Evolutionary conservation across 2,113 vertebrate genomes (phyloP).

Genomic region (Centropristis striata): DNA sequence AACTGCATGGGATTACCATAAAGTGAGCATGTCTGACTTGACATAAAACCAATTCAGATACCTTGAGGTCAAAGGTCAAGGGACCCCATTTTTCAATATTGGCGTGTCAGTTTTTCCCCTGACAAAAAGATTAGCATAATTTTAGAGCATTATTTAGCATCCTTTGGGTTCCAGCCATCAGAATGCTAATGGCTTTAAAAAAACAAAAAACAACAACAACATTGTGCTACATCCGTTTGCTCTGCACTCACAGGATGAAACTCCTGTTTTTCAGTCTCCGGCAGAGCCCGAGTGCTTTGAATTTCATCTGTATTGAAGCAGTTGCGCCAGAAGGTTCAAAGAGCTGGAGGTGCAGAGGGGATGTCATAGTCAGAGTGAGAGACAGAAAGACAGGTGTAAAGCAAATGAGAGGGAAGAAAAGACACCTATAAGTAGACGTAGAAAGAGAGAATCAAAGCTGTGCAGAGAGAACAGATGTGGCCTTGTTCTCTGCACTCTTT

Average conservation of each 20-base stretch:
- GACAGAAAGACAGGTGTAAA: conserved; percentile 2
- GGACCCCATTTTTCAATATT: no score
- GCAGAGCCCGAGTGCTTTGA: background rate
- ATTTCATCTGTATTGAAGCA: background rate
- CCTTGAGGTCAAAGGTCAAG: no score
- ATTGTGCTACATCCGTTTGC: no score
- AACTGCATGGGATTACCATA: no score
- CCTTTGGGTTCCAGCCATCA: no score
- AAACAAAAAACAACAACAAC: no score
- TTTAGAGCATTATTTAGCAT: no score
- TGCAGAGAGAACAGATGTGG: conserved; percentile 42
- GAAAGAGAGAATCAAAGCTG: conserved; percentile 15
- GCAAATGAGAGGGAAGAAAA: conserved; percentile 6
- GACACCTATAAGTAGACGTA: background rate
- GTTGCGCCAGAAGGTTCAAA: conserved; percentile 8
- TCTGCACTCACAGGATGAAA: background rate
- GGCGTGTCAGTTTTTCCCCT: no score
- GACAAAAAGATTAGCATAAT: no score
- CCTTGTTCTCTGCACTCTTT: conserved; percentile 52
- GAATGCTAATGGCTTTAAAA: no score
- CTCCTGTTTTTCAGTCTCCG: background rate
- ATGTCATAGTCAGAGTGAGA: background rate
- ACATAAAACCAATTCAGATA: no score
- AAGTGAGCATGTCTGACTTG: no score
- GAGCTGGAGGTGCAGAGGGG: background rate